Evolutionary conservation across 2,797 vertebrate genomes (phyloP).

Genomic region (Myripristis jacobus): DNA sequence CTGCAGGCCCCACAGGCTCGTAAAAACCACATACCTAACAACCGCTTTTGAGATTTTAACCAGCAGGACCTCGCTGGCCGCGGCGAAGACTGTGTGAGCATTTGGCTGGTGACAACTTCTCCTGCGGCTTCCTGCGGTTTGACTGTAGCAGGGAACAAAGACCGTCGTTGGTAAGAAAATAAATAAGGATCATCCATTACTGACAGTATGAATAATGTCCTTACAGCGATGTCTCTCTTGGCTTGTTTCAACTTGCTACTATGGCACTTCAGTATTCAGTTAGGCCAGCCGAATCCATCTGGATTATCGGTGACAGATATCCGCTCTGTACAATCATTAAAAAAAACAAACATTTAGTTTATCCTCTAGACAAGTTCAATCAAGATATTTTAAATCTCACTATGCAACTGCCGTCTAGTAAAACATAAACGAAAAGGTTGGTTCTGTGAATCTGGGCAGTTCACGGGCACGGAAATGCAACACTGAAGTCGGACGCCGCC

Average conservation of each 20-base stretch:
- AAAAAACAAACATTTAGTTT: constrained; percentile 9
- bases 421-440: constrained; percentile 31
- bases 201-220: constrained; percentile 2
- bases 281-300: constrained; percentile 7
- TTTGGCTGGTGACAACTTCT: constrained; percentile 4
- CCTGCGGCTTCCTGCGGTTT: neutral
- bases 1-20: neutral
- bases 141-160: neutral
- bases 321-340: constrained; percentile 50
- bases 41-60: neutral
- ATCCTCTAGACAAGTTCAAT: constrained; percentile 18
- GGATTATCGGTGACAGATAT: constrained; percentile 36
- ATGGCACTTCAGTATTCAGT: constrained; percentile 72
- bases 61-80: neutral
- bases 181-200: constrained; percentile 4
- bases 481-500: constrained; percentile 22
- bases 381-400: constrained; percentile 51
- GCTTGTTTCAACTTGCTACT: constrained; percentile 7
- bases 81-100: neutral
- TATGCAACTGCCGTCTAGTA: constrained; percentile 43
- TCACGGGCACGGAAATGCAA: constrained; percentile 38
- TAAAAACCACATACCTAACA: neutral
- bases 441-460: constrained; percentile 25
- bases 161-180: constrained; percentile 12
- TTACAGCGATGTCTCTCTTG: neutral